Conservation (phyloP, 2,888 invertebrate genomes). For the Hypercompe scribonia region DNA sequence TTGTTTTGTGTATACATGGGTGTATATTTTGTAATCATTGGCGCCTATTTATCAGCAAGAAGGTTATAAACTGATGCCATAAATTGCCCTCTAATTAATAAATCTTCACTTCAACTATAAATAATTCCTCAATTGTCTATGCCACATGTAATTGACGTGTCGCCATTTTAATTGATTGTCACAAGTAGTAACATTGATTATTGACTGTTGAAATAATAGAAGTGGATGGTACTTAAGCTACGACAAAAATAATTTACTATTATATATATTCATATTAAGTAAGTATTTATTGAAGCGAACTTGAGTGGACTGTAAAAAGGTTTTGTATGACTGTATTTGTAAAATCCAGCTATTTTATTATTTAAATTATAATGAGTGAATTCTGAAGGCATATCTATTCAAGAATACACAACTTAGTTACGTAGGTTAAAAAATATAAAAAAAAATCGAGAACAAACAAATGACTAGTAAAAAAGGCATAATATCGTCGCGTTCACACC, state of each 20-base stretch:
- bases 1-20: background rate
- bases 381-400: too few species aligned
- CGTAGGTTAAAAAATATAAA: background rate
- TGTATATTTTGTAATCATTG: constrained; percentile 18
- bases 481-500: constrained; percentile 13
- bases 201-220: background rate
- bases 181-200: constrained; percentile 3
- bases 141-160: constrained; percentile 37
- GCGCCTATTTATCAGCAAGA: constrained; percentile 38
- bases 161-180: constrained; percentile 36
- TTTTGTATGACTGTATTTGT: too few species aligned
- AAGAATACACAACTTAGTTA: background rate
- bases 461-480: background rate
- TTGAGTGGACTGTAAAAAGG: too few species aligned
- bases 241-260: background rate
- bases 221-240: background rate
- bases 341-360: too few species aligned
- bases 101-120: constrained; percentile 37
- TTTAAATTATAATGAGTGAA: too few species aligned
- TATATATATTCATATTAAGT: too few species aligned
- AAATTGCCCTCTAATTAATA: constrained; percentile 49
- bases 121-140: constrained; percentile 30
- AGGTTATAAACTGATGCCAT: constrained; percentile 36
- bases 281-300: too few species aligned
- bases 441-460: background rate